Evolutionary conservation across 2,888 invertebrate genomes (phyloP).

Genomic region (Netelia melanura): DNA sequence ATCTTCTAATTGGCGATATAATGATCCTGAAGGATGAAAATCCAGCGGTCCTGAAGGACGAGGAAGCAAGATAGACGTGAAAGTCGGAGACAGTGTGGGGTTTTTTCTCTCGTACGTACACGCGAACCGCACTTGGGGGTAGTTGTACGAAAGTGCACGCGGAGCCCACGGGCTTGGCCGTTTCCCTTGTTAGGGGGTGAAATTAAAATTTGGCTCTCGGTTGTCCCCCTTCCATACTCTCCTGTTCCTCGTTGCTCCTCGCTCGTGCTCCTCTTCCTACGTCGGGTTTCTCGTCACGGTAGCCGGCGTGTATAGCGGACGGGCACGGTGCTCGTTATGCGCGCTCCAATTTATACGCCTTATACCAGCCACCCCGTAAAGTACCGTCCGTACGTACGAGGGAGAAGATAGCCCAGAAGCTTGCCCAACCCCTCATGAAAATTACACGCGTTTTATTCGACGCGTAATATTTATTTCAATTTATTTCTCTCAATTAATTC

Average conservation of each 20-base stretch:
- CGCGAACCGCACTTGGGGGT: conserved; percentile 35
- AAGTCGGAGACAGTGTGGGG: conserved; percentile 26
- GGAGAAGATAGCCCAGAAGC: background rate
- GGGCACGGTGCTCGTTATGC: conserved; percentile 73
- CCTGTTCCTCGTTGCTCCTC: conserved; percentile 31
- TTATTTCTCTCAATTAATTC: too few species aligned
- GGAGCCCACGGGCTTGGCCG: conserved; percentile 59
- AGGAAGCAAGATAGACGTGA: conserved; percentile 35
- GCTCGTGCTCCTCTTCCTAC: conserved; percentile 41
- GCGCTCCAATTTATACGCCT: conserved; percentile 75
- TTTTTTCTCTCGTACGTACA: conserved; percentile 33
- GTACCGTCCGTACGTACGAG: conserved; percentile 9
- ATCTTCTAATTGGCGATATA: conserved; percentile 85
- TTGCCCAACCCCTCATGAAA: conserved; percentile 42
- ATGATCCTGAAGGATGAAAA: conserved; percentile 85
- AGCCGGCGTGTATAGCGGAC: background rate
- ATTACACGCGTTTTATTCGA: background rate
- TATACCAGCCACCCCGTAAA: conserved; percentile 6
- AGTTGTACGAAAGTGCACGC: conserved; percentile 33
- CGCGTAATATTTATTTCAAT: too few species aligned
- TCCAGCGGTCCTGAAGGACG: conserved; percentile 79
- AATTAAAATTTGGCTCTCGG: conserved; percentile 80
- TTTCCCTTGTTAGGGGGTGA: conserved; percentile 79
- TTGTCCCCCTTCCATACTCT: conserved; percentile 51
- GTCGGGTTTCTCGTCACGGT: conserved; percentile 58